Base-by-base conservation (phyloP, 2,888 invertebrate species). In the Elmis aenea region DNA sequence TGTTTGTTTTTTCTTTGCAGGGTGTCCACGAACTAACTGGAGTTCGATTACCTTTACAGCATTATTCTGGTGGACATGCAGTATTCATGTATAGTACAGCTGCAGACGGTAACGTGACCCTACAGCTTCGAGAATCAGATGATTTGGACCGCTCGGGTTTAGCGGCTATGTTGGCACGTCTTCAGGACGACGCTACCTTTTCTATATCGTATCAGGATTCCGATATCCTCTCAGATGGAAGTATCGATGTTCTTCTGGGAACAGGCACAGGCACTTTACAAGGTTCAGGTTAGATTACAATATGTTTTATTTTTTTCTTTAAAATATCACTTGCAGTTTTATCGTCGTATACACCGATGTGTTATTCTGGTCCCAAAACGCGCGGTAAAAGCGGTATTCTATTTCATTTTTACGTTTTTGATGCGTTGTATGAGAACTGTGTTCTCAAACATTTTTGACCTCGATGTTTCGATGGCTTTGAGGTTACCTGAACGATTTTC, bases 121-220 rank as follows among this genome's bases (percentile, higher is more conserved):
- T 79, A 48, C 79, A 79, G 62, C 70, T 79, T 51, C 72, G 79
- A 18, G 79, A 79, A 55, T 76, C 77, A 15, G 76, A 68, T 48
- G 67, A 69, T 51, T 55, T 69, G 50, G 69, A 69, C 53, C 57
- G 64, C 42, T 61, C 61, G 41, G 67, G 68, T 46, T 54, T 70
- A 49, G 71, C 70, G 22, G 68, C 70, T 33, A 68, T 71, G 62
- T 56, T 71, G 52, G 67, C 67, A 15, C 62, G 70, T 42, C 61
- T 77, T 42, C 73, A 74, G 56, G 76, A 79, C 54, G 82, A 83
- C 52, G 75, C 83, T 54, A 75, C 76, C 37, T 75, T 84, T 45
- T 81, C 81, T 52, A 78, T 81, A 59, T 80, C 83, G 49, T 83
- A 83, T 68, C 81, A 83, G 61, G 84, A 85, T 68, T 78, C 83